phyloP scores from a whole-genome alignment of 2,888 invertebrate species.

The Tetropium fuscum region DNA sequence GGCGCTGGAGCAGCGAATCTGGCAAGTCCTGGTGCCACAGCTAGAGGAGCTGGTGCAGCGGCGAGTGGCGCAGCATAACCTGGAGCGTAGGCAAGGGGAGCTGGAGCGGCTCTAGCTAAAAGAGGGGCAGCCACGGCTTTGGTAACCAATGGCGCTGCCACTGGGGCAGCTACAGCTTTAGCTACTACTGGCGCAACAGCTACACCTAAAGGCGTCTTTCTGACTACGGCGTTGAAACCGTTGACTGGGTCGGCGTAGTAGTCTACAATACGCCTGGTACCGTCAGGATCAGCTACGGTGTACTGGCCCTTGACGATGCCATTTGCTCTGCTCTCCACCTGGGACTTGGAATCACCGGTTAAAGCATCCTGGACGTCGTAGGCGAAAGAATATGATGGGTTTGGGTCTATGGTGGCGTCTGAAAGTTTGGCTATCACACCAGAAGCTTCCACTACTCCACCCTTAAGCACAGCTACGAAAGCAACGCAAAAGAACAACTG shows the following conservation, averaged over 20 bases:
- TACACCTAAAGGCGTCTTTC: constrained; percentile 65
- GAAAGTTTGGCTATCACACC: constrained; percentile 40
- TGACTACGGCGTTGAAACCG: constrained; percentile 72
- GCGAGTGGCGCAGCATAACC: constrained; percentile 34
- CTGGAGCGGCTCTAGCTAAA: constrained; percentile 31
- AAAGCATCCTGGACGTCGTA: constrained; percentile 69
- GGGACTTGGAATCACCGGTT: constrained; percentile 70
- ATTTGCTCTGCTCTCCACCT: constrained; percentile 69
- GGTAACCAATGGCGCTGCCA: constrained; percentile 35
- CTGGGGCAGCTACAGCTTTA: constrained; percentile 40
- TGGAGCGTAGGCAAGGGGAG: constrained; percentile 28
- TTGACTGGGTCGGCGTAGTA: constrained; percentile 71
- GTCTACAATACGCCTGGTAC: constrained; percentile 69
- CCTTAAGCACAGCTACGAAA: background rate
- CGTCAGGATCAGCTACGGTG: constrained; percentile 70
- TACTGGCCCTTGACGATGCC: constrained; percentile 71
- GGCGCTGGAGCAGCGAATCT: constrained; percentile 33
- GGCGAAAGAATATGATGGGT: constrained; percentile 70
- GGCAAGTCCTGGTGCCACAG: constrained; percentile 29
- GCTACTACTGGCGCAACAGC: constrained; percentile 60
- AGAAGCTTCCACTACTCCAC: constrained; percentile 46
- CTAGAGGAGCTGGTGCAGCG: constrained; percentile 27
- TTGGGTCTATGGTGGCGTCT: constrained; percentile 66
- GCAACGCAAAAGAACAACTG: constrained; percentile 50
- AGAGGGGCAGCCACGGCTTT: constrained; percentile 42